Percentiles rank a stretch among this genome's conserved stretches.
Evolutionary conservation across 2,797 vertebrate genomes (phyloP).

Genomic region (Sebastes kiyomatsui): DNA sequence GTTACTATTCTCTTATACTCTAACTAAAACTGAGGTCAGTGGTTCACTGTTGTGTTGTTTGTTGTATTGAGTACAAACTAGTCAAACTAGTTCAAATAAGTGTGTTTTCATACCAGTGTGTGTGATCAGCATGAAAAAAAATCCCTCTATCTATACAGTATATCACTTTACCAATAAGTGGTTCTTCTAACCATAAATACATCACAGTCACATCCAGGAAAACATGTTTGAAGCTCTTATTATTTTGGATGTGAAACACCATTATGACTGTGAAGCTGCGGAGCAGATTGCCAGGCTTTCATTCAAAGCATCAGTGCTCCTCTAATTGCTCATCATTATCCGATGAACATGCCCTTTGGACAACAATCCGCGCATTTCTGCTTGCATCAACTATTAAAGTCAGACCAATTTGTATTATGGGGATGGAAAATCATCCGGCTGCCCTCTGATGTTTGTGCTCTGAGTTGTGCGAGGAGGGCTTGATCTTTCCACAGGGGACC

Average conservation of each 20-base stretch:
- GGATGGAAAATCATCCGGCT: constrained; percentile 31
- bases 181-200: background rate
- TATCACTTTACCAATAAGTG: background rate
- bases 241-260: constrained; percentile 18
- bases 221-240: constrained; percentile 3
- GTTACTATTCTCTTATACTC: background rate
- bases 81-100: background rate
- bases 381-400: constrained; percentile 34
- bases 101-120: too few relatives aligned
- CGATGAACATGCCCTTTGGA: constrained; percentile 38
- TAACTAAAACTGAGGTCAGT: background rate
- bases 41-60: background rate
- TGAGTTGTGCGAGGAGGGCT: background rate
- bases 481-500: constrained; percentile 2
- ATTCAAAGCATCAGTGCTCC: constrained; percentile 15
- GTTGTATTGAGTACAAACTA: background rate
- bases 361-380: constrained; percentile 38
- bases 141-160: background rate
- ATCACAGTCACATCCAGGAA: background rate
- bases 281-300: constrained; percentile 23
- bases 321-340: constrained; percentile 54
- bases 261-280: background rate
- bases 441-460: constrained; percentile 39
- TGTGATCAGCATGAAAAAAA: background rate
- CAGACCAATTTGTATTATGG: constrained; percentile 20